Evolutionary conservation across 2,113 vertebrate species (phyloP).

Genomic region (Erinaceus europaeus): DNA sequence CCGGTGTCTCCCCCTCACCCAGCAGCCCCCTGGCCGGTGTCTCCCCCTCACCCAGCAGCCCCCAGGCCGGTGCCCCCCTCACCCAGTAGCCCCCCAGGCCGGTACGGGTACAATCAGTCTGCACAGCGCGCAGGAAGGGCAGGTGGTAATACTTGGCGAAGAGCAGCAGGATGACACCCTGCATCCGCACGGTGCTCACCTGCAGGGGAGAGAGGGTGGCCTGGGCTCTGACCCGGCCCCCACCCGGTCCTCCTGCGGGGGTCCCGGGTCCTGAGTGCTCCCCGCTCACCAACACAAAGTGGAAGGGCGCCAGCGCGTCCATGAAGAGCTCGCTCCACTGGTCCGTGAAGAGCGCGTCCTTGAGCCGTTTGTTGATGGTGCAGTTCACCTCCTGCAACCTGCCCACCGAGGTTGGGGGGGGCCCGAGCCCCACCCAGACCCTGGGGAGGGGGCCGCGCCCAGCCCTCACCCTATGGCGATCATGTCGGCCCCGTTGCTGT

Average conservation of each 20-base stretch:
- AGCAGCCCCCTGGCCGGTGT: not conserved
- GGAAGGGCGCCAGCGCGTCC: conserved; percentile 92
- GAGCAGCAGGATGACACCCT: conserved; percentile 94
- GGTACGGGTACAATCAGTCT: conserved; percentile 93
- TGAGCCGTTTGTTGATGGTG: conserved; percentile 96
- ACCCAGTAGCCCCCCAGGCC: conserved; percentile 98
- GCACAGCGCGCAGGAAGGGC: conserved; percentile 88
- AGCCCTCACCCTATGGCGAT: conserved; percentile 94
- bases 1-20: not conserved
- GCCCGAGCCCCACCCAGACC: not conserved
- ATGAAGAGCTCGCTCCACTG: conserved; percentile 98
- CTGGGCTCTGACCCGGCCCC: rapidly evolving
- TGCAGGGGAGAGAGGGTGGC: conserved; percentile 45
- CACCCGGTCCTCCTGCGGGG: not conserved
- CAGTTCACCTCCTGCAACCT: conserved; percentile 98
- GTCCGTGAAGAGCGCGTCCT: conserved; percentile 97
- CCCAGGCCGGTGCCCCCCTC: not conserved
- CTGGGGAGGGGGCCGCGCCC: not conserved
- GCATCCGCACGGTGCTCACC: conserved; percentile 97
- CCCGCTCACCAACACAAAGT: conserved; percentile 91
- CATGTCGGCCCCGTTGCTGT: conserved; percentile 89
- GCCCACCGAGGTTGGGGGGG: not conserved
- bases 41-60: rapidly evolving
- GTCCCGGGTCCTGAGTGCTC: not conserved
- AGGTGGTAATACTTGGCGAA: conserved; percentile 94